Percentiles rank a stretch among this genome's conserved stretches.
Evolutionary conservation across 2,888 invertebrate genomes (phyloP).

Genomic region (Cephus runcator): DNA sequence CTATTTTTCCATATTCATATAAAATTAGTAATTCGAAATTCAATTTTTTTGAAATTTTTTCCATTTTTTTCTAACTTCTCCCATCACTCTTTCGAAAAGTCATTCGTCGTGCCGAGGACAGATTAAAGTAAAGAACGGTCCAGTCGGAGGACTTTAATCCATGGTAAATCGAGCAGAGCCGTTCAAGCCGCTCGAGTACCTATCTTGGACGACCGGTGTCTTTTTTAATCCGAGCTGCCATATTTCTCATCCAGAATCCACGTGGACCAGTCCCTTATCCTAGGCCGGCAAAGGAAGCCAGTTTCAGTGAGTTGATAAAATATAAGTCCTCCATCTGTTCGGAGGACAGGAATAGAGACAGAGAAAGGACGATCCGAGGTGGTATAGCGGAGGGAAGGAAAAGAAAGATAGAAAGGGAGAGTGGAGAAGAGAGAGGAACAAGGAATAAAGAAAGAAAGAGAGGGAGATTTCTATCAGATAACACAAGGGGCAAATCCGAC

Average conservation of each 20-base stretch:
- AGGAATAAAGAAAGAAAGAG: not conserved
- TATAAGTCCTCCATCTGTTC: not conserved
- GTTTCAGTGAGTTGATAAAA: not conserved
- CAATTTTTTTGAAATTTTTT: conserved; percentile 5
- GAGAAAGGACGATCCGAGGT: not conserved
- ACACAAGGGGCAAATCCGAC: conserved; percentile 8
- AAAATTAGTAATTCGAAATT: not conserved
- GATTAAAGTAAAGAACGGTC: not conserved
- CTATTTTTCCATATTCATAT: not conserved
- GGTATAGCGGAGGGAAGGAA: not conserved
- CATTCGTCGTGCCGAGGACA: not conserved
- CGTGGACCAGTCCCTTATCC: not conserved
- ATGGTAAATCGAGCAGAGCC: not conserved
- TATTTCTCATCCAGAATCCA: not conserved
- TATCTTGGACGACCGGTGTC: not conserved
- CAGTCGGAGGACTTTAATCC: not conserved
- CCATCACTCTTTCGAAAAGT: not conserved
- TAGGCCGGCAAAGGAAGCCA: not conserved
- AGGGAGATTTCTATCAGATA: conserved; percentile 17
- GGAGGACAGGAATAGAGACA: not conserved
- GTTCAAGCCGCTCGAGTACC: not conserved
- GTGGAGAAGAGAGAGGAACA: not conserved
- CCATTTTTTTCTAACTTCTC: not conserved
- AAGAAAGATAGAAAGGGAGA: not conserved
- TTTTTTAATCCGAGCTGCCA: not conserved